These are phyloP conservation scores for Lagopus muta DNA, from an alignment of 2,113 vertebrate genomes.

Conservation along the genomic window DNA sequence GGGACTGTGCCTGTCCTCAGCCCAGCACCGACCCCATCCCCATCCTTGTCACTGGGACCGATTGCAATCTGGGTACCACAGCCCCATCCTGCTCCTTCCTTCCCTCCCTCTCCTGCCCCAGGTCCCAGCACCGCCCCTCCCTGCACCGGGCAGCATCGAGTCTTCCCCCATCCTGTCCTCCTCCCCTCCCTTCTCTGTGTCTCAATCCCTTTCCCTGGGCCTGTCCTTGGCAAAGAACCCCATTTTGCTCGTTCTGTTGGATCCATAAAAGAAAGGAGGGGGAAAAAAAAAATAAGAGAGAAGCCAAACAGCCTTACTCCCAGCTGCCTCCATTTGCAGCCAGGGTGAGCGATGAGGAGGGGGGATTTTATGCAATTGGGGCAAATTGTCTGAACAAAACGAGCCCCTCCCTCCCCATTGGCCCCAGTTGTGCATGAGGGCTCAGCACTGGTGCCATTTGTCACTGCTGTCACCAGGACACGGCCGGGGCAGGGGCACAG, in stretches of 20 bases:
- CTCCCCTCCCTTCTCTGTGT: not conserved
- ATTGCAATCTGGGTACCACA: not conserved
- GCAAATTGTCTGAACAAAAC: not conserved
- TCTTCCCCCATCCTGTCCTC: not conserved
- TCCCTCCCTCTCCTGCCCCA: not conserved
- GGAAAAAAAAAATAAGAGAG: accelerated
- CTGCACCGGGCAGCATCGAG: not conserved
- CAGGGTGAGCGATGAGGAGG: too few relatives aligned
- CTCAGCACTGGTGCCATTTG: not conserved
- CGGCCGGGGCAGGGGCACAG: too few relatives aligned
- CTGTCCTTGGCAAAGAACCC: not conserved
- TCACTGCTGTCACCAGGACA: not conserved
- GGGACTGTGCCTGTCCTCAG: not conserved
- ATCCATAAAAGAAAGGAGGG: accelerated
- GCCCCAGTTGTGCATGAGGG: not conserved
- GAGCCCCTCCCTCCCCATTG: accelerated
- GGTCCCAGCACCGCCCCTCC: not conserved
- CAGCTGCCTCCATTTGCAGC: accelerated
- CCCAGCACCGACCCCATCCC: not conserved
- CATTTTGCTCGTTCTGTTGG: not conserved
- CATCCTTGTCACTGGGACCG: accelerated
- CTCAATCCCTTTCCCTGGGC: not conserved
- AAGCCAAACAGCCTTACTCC: not conserved
- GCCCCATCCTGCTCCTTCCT: not conserved
- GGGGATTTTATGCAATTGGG: not conserved